phyloP scores from a whole-genome alignment of 2,888 invertebrate genomes.

The Cheilosia vulpina region DNA sequence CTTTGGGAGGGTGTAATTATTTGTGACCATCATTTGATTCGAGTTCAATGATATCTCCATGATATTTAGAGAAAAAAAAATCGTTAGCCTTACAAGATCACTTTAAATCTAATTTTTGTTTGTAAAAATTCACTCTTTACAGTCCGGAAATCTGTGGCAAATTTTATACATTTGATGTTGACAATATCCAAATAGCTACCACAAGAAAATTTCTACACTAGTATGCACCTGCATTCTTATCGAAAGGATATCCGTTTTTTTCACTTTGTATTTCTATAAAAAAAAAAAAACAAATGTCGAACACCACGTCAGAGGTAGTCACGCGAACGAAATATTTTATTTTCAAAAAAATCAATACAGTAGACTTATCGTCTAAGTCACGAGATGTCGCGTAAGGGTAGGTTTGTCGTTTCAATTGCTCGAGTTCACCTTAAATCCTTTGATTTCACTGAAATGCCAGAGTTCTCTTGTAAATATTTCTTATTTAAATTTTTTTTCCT shows the following conservation, averaged over 20 bases:
- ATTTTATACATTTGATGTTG: slow-evolving; percentile 48
- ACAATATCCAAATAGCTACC: neutral
- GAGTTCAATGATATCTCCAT: slow-evolving; percentile 68
- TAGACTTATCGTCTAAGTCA: slow-evolving; percentile 54
- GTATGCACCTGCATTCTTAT: slow-evolving; percentile 14
- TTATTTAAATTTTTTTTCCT: neutral
- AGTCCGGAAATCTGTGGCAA: slow-evolving; percentile 26
- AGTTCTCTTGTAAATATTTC: slow-evolving; percentile 5
- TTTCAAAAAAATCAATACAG: slow-evolving; percentile 59
- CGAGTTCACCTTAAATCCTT: slow-evolving; percentile 3
- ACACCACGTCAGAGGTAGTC: slow-evolving; percentile 58
- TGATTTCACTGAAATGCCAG: neutral
- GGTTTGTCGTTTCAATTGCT: slow-evolving; percentile 4
- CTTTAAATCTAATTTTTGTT: slow-evolving; percentile 11
- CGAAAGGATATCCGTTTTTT: slow-evolving; percentile 51
- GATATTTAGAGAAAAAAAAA: slow-evolving; percentile 34
- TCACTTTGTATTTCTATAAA: neutral
- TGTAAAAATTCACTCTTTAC: slow-evolving; percentile 38
- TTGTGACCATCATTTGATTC: slow-evolving; percentile 61
- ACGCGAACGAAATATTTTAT: slow-evolving; percentile 45
- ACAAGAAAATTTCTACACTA: neutral
- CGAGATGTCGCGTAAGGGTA: slow-evolving; percentile 48
- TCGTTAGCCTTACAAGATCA: slow-evolving; percentile 8
- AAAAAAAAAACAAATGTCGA: slow-evolving; percentile 5
- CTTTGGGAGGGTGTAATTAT: slow-evolving; percentile 60